Evolutionary conservation across 2,113 vertebrate species (phyloP), one percentile per base, ranked within the genome.

Genomic region (Etia nguti): DNA sequence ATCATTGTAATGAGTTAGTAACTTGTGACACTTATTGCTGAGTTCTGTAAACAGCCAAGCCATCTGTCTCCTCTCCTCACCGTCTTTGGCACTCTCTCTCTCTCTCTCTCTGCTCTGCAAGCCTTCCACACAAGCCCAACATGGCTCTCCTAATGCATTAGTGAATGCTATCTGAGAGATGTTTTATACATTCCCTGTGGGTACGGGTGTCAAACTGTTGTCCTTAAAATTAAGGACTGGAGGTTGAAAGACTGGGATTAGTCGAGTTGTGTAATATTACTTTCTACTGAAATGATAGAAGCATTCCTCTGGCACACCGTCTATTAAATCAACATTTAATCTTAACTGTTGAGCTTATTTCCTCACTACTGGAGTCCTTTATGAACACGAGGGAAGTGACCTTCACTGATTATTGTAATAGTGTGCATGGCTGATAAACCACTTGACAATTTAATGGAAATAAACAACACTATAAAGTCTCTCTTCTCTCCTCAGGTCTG

Each of bases 21-120:
- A 90, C 54, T 86, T 70, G 41, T 86, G 73, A 80, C 81, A 86
- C 38, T 68, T 83, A 55, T 48, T 68, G 81, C 65, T 3, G 65
- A 87, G 68, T 75, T 77, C 55, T 77, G 80, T 87, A 81, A 90
- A 90, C 89, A 90, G 57, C 55, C 79, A 26, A 36, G 38, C 50
- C 86, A 82, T 86, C 85, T 65, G 81, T 90, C 79, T 90, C 54
- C 24, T 88, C 18, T 85, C 34, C 50, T 84, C 36, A 48, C 7
- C 24, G 24, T 73, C 65, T 83, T 48, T 82, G 56, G 34, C 22
- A 46, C 41, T 20, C 43, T 50, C 82, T 81, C 43, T 36, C 82
- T 81, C 43, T 36, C 41, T 48, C 26, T 70, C 20, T 43, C 68
- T 57, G 65, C 46, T 82, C 46, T 13, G 56, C 3, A 43, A 86